These are phyloP conservation scores for Dufourea novaeangliae DNA, from an alignment of 1,140 invertebrate genomes.

Conservation along the genomic window DNA sequence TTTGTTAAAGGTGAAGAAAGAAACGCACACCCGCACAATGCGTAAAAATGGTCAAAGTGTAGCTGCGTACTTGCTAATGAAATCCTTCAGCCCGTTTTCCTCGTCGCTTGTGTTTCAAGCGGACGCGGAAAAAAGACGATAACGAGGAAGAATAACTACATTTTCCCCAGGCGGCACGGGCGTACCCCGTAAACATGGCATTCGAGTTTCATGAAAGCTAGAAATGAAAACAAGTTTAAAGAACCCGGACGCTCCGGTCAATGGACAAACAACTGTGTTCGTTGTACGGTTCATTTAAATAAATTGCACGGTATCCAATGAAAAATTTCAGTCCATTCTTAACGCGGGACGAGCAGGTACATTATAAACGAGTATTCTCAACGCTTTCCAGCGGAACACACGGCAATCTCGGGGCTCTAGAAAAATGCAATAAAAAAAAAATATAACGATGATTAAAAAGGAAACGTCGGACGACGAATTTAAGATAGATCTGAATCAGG, in stretches of 20 bases:
- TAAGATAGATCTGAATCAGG: background rate
- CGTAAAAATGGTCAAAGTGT: constrained; percentile 29
- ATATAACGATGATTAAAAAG: too few species aligned
- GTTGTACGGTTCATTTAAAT: constrained; percentile 32
- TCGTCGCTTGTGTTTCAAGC: background rate
- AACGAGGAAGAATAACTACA: constrained; percentile 52
- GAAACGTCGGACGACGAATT: background rate
- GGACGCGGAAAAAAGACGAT: constrained; percentile 43
- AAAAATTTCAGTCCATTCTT: constrained; percentile 31
- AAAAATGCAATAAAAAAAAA: too few species aligned
- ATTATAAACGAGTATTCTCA: background rate
- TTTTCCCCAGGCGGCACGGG: constrained; percentile 23
- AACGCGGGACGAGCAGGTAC: background rate
- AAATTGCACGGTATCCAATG: constrained; percentile 25
- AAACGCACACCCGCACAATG: background rate
- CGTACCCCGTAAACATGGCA: constrained; percentile 57
- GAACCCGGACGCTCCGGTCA: constrained; percentile 28
- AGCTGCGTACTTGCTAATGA: constrained; percentile 52
- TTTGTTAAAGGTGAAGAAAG: too few species aligned
- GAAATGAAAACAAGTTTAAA: constrained; percentile 56
- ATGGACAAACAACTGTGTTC: constrained; percentile 36
- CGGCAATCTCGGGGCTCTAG: background rate
- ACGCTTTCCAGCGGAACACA: background rate
- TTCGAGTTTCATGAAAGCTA: constrained; percentile 44
- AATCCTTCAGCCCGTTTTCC: constrained; percentile 35